These are phyloP conservation scores for Nerophis lumbriciformis DNA, from an alignment of 2,113 vertebrate genomes.

Conservation along the genomic window DNA sequence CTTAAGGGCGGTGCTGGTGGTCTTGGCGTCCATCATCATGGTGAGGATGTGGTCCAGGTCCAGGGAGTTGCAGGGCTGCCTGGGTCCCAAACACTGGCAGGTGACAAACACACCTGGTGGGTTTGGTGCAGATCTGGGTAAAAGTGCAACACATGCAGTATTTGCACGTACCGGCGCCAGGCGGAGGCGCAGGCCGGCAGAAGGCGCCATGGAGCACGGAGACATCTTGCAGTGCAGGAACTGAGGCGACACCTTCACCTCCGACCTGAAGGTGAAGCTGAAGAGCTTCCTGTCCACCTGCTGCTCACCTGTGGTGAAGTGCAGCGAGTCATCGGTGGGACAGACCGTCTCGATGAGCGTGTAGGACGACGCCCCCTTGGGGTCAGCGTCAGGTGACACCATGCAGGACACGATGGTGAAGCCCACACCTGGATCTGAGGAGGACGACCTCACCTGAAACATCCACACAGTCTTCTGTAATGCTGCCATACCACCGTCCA, in stretches of 20 bases:
- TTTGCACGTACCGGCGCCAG: conserved; percentile 75
- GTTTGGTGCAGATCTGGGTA: too few species aligned
- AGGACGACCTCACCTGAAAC: conserved; percentile 80
- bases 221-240: conserved; percentile 93
- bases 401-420: conserved; percentile 88
- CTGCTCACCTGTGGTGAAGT: conserved; percentile 64
- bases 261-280: conserved; percentile 84
- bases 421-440: conserved; percentile 79
- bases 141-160: too few species aligned
- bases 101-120: neutral
- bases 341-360: conserved; percentile 91
- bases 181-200: conserved; percentile 44
- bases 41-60: conserved; percentile 72
- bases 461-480: neutral
- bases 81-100: conserved; percentile 79
- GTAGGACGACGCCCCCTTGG: conserved; percentile 74
- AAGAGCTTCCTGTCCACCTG: conserved; percentile 81
- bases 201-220: conserved; percentile 73
- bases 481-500: too few species aligned
- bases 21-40: conserved; percentile 85
- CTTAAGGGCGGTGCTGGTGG: conserved; percentile 77
- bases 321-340: conserved; percentile 84
- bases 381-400: conserved; percentile 79
- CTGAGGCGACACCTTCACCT: conserved; percentile 78
- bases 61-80: conserved; percentile 78